Percentiles rank a stretch among this genome's conserved stretches.
Evolutionary conservation across 2,113 vertebrate genomes (phyloP).

Genomic region (Lagopus leucura): DNA sequence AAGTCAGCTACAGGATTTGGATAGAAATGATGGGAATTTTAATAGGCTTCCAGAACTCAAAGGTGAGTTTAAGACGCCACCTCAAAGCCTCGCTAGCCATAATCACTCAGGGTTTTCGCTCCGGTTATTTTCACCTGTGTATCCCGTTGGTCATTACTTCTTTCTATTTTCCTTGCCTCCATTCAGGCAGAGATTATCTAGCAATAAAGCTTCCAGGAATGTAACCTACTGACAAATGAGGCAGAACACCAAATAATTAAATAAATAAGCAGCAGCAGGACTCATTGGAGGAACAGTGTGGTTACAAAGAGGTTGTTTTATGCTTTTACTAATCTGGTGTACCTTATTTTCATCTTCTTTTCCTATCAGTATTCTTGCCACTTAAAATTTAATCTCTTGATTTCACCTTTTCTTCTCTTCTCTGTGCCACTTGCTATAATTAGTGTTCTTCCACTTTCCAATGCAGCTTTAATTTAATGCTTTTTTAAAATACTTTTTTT

Average conservation of each 20-base stretch:
- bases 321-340: not conserved
- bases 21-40: not conserved
- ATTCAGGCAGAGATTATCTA: not conserved
- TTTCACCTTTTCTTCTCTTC: constrained; percentile 26
- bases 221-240: not conserved
- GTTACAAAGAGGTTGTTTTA: not conserved
- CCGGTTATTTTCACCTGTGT: not conserved
- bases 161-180: not conserved
- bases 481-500: not conserved
- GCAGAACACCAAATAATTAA: constrained; percentile 26
- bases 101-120: not conserved
- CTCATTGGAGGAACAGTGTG: not conserved
- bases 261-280: not conserved
- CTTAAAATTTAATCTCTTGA: constrained; percentile 48
- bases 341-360: constrained; percentile 41
- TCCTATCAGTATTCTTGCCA: constrained; percentile 13
- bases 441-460: constrained; percentile 30
- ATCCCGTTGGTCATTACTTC: not conserved
- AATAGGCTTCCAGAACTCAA: not conserved
- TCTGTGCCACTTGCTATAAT: constrained; percentile 38
- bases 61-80: not conserved
- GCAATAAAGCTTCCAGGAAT: not conserved
- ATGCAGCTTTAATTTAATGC: not conserved
- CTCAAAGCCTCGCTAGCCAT: not conserved
- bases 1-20: not conserved